These are phyloP conservation scores for Abrostola triplasia DNA, from an alignment of 2,888 invertebrate species.

Conservation along the genomic window DNA sequence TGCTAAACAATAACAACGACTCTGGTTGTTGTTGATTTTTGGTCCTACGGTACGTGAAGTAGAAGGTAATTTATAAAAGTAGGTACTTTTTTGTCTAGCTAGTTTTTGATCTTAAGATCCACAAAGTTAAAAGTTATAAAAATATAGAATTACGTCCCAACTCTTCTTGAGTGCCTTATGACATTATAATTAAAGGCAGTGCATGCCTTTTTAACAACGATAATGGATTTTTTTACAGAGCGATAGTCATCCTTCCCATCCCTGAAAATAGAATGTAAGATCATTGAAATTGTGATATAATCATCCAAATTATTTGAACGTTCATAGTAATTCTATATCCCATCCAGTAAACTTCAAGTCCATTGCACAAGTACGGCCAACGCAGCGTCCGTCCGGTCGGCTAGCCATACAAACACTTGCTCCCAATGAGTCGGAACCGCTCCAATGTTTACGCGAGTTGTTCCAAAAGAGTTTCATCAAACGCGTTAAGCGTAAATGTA, in stretches of 20 bases:
- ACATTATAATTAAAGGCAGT: no score
- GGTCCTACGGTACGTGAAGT: conserved; percentile 17
- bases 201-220: no score
- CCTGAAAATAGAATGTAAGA: not conserved
- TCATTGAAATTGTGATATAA: no score
- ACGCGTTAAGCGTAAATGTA: conserved; percentile 58
- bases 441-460: conserved; percentile 51
- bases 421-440: conserved; percentile 50
- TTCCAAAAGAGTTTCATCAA: conserved; percentile 53
- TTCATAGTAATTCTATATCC: not conserved
- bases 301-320: not conserved
- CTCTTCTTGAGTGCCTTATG: no score
- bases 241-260: no score
- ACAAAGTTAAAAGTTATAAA: no score
- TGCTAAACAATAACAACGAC: conserved; percentile 11
- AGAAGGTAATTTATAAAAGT: not conserved
- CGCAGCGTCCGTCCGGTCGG: conserved; percentile 31
- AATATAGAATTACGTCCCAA: no score
- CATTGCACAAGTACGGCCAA: conserved; percentile 25
- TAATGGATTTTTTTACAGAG: no score
- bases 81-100: no score
- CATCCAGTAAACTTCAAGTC: conserved; percentile 25
- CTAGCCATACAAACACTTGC: conserved; percentile 43
- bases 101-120: no score
- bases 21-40: conserved; percentile 14